Percentiles rank a stretch among this genome's conserved stretches.
Conservation (phyloP, 2,113 vertebrate genomes). For the Phyllostomus hastatus region DNA sequence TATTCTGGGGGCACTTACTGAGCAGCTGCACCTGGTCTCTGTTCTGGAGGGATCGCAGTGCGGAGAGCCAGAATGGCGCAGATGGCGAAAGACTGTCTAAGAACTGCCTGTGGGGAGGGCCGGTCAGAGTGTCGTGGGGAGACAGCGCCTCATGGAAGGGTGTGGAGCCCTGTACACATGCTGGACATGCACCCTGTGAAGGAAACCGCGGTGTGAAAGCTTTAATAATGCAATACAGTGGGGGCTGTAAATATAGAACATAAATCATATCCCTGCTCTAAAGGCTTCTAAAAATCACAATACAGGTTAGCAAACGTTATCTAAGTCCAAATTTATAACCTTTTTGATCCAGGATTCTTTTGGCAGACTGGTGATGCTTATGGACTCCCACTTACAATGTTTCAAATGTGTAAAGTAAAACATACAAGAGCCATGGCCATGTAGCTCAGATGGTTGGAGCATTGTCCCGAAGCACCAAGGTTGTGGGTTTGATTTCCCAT, state of each 20-base stretch:
- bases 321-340: background rate
- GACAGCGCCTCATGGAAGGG: background rate
- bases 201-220: background rate
- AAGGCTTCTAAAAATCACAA: background rate
- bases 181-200: background rate
- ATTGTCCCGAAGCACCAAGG: no score
- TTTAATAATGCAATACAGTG: background rate
- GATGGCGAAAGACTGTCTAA: background rate
- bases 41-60: background rate
- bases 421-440: no score
- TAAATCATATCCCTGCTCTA: background rate
- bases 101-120: background rate
- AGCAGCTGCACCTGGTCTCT: background rate
- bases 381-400: background rate
- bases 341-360: background rate
- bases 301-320: background rate
- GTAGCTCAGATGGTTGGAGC: no score
- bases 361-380: background rate
- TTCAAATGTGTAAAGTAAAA: background rate
- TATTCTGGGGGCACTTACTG: background rate
- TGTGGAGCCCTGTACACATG: background rate
- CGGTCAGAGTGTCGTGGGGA: background rate
- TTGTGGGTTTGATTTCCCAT: no score
- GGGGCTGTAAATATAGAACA: background rate
- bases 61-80: background rate